These are phyloP conservation scores for Passerculus sandwichensis DNA, from an alignment of 2,797 vertebrate species.

Conservation along the genomic window DNA sequence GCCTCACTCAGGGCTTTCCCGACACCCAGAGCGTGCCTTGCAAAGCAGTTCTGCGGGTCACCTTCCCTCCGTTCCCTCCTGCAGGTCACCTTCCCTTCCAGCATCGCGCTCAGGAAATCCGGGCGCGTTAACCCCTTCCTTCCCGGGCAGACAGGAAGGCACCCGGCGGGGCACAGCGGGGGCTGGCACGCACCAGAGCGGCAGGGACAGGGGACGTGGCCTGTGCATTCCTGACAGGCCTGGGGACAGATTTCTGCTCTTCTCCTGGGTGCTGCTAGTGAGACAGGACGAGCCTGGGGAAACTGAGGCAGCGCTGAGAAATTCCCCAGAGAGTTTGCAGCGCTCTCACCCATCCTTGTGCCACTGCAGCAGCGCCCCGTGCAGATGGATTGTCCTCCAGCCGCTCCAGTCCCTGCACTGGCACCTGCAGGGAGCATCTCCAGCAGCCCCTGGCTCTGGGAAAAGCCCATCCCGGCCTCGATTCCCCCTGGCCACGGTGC, in stretches of 20 bases:
- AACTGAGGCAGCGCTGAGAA: not conserved
- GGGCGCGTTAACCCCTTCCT: not conserved
- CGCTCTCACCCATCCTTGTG: fast-evolving
- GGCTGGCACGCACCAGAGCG: not conserved
- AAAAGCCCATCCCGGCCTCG: not conserved
- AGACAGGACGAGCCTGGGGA: not conserved
- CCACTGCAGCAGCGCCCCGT: not conserved
- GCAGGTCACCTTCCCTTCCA: not conserved
- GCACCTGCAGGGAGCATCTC: not conserved
- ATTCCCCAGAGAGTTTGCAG: not conserved
- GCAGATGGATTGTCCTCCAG: not conserved
- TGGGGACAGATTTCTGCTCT: not conserved
- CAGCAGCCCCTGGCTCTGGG: not conserved
- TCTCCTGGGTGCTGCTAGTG: fast-evolving
- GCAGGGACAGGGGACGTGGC: not conserved
- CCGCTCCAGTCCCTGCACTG: not conserved
- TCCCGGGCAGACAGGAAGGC: not conserved
- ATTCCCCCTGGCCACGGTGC: not conserved
- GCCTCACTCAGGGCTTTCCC: not conserved
- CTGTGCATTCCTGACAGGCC: fast-evolving
- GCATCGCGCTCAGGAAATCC: not conserved
- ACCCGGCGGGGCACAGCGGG: not conserved
- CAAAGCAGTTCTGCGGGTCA: not conserved
- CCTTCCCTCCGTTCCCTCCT: not conserved
- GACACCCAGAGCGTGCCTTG: not conserved